Evolutionary conservation across 1,140 invertebrate genomes (phyloP), one percentile per base, ranked within the genome.

Genomic region (Drosophila punjabiensis): DNA sequence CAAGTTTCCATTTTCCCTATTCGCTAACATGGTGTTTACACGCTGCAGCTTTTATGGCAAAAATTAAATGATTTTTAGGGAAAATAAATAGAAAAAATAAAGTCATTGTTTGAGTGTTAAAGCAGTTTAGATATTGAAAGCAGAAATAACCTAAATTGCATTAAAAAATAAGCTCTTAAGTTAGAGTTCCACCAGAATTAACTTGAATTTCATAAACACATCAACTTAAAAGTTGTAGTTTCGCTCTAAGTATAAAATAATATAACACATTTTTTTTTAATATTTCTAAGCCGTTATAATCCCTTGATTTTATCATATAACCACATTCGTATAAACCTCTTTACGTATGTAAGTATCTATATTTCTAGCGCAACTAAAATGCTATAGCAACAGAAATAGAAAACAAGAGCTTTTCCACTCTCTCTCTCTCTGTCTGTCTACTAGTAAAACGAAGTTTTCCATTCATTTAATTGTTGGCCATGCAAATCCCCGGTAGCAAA

Each of bases 401-500:
- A 60, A 78, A 77, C 76, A 79, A 71, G 35, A 65, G 67, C 76
- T 59, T 4, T 53, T 13, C 11, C 30, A 33, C 14, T 53, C 53
- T 67, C 50, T n/a, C 18, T 20, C 11, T 37, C 35, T 37, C 39
- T 10, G 18, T 20, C 14, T 39, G 11, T 37, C 35, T 37, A 5
- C 24, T 18, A 16, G 43, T 55, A 8, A 18, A 50, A 28, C 53
- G 47, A 79, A 79, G 76, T 79, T 73, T 82, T 79, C 53, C 81
- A 85, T 88, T 85, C 86, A 74, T 82, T 88, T 82, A 89, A 89
- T 85, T 89, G 85, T 76, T 76, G 64, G 55, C 76, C 64, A 79
- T 81, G 78, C 75, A 81, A 84, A 84, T 76, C 81, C 85, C 64
- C 64, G 55, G 66, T 52, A 88, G 68, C 75, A 73, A 74, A 75